phyloP scores from a whole-genome alignment of 1,140 invertebrate species.

The Drosophila murphyi region DNA sequence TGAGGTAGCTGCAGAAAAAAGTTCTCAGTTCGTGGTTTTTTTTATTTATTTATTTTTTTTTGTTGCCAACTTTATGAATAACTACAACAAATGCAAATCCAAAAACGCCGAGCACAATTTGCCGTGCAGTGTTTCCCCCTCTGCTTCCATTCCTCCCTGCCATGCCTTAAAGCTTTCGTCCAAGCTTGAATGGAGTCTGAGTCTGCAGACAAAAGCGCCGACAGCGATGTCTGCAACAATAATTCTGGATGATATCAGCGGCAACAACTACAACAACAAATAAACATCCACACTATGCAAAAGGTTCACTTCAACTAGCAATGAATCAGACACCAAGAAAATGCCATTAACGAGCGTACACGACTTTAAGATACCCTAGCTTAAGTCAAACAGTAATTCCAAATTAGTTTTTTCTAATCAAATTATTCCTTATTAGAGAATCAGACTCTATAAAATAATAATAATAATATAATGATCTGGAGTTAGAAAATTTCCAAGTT shows the following conservation, averaged over 20 bases:
- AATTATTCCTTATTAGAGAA: too few species aligned
- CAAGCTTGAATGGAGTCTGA: constrained; percentile 69
- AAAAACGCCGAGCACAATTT: constrained; percentile 22
- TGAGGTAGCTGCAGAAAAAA: constrained; percentile 64
- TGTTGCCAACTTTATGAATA: constrained; percentile 58
- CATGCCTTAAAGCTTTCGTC: constrained; percentile 42
- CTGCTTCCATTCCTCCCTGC: constrained; percentile 1
- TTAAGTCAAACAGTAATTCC: background rate
- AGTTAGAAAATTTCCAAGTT: too few species aligned
- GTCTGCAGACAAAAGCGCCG: constrained; percentile 71
- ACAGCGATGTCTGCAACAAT: constrained; percentile 67
- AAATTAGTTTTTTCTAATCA: too few species aligned
- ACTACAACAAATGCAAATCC: constrained; percentile 51
- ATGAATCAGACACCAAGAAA: constrained; percentile 62
- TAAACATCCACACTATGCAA: constrained; percentile 53
- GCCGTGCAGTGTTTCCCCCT: too few species aligned
- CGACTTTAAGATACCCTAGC: constrained; percentile 6
- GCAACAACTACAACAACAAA: constrained; percentile 26
- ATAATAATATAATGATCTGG: too few species aligned
- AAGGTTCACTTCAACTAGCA: constrained; percentile 72
- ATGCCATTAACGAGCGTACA: background rate
- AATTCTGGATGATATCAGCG: constrained; percentile 57
- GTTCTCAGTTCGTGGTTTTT: constrained; percentile 51
- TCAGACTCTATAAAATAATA: too few species aligned
- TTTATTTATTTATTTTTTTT: constrained; percentile 28